Evolutionary conservation across 2,797 vertebrate species (phyloP).

Genomic region (Kryptolebias ocellatus): DNA sequence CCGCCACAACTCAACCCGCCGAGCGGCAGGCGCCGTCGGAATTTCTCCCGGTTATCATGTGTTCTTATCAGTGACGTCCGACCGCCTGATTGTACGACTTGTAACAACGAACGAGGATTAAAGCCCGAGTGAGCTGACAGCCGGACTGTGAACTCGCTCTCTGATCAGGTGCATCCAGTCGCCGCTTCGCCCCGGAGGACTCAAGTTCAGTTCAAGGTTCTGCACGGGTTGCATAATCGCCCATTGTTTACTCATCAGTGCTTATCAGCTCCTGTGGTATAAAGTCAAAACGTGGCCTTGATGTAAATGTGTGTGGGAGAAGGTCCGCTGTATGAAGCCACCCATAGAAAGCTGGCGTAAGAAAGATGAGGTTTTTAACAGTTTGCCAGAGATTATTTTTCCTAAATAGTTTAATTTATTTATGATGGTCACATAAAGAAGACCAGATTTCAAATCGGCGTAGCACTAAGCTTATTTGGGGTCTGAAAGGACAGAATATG

Average conservation of each 20-base stretch:
- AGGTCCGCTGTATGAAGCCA: constrained; percentile 6
- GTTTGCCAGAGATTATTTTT: too few species aligned
- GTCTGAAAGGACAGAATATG: background rate
- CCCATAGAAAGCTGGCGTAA: background rate
- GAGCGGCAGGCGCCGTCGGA: too few species aligned
- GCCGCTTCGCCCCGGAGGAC: constrained; percentile 1
- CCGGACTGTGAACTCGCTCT: constrained; percentile 6
- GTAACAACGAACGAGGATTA: constrained; percentile 60
- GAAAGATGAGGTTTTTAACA: background rate
- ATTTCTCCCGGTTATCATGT: too few species aligned
- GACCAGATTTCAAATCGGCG: too few species aligned
- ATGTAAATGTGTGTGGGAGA: constrained; percentile 6
- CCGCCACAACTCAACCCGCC: too few species aligned
- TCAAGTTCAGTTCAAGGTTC: constrained; percentile 60
- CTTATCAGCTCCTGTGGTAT: constrained; percentile 56
- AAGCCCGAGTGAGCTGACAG: constrained; percentile 43
- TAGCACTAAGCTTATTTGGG: too few species aligned
- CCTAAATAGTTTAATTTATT: too few species aligned
- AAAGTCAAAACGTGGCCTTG: constrained; percentile 51
- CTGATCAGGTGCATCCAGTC: constrained; percentile 35
- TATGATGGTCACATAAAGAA: too few species aligned
- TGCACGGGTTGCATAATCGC: constrained; percentile 57
- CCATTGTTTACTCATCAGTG: constrained; percentile 59
- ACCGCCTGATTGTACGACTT: constrained; percentile 27
- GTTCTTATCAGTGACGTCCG: constrained; percentile 18